These are phyloP conservation scores for Pandemis corylana DNA, from an alignment of 2,888 invertebrate genomes.

Conservation along the genomic window DNA sequence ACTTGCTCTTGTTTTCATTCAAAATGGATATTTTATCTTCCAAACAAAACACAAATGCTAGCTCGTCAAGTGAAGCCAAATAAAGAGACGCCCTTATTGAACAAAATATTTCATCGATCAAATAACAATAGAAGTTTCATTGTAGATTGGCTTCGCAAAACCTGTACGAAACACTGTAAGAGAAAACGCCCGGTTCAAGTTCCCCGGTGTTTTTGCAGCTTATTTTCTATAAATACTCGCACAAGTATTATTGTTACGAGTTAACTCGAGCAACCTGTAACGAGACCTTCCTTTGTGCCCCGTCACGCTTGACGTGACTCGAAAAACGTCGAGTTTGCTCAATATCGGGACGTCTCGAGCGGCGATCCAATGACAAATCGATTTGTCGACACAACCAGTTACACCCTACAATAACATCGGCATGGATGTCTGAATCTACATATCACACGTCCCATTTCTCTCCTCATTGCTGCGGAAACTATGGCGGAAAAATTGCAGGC, in stretches of 20 bases:
- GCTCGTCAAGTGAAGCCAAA: too few relatives aligned
- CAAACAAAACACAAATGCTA: too few relatives aligned
- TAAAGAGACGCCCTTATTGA: too few relatives aligned
- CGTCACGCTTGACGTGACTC: not conserved
- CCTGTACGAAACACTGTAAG: not conserved
- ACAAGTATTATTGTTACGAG: conserved; percentile 1
- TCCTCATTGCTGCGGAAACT: conserved; percentile 32
- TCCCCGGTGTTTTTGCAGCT: not conserved
- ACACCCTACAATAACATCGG: conserved; percentile 30
- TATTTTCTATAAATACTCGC: conserved; percentile 1
- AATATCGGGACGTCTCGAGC: conserved; percentile 7
- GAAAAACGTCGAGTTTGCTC: not conserved
- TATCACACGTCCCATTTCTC: conserved; percentile 41
- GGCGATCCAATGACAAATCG: conserved; percentile 29
- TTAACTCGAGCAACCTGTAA: conserved; percentile 19
- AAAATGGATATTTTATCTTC: too few relatives aligned
- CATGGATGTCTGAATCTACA: conserved; percentile 39
- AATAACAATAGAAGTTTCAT: too few relatives aligned
- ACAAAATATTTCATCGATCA: too few relatives aligned
- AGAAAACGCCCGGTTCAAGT: not conserved
- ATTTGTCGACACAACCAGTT: conserved; percentile 19
- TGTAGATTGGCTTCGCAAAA: too few relatives aligned
- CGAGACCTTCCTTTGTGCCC: conserved; percentile 6
- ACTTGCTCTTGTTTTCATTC: too few relatives aligned
- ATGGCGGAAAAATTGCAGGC: not conserved